Conservation (phyloP, 2,113 vertebrate genomes). For the Chauna torquata region DNA sequence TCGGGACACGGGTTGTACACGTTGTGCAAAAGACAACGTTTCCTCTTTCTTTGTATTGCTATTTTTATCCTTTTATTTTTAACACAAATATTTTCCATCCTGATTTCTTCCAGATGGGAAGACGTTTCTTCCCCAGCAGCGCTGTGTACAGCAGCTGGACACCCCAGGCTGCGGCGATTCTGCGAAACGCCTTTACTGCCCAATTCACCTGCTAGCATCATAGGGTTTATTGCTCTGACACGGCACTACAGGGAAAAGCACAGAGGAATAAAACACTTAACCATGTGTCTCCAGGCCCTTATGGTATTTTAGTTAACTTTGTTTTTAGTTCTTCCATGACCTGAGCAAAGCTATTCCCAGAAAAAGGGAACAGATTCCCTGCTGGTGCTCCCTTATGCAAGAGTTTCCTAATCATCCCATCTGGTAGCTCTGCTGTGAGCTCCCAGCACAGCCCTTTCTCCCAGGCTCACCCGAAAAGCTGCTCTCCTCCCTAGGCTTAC, state of each 20-base stretch:
- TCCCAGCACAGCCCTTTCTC: neutral
- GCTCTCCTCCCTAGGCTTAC: neutral
- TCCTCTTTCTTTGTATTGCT: conserved; percentile 39
- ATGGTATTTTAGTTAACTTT: neutral
- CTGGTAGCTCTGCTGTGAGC: conserved; percentile 16
- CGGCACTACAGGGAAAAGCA: neutral
- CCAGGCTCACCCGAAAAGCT: neutral
- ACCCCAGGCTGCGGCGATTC: neutral
- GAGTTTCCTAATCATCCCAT: conserved; percentile 2
- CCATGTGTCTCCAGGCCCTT: neutral
- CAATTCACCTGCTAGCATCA: neutral
- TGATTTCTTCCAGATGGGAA: conserved; percentile 70
- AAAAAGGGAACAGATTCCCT: conserved; percentile 35
- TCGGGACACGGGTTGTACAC: neutral
- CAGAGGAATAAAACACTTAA: neutral
- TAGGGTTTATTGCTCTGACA: neutral
- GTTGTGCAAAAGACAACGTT: neutral
- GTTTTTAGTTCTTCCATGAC: neutral
- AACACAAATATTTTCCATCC: conserved; percentile 30
- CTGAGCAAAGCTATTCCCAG: conserved; percentile 38
- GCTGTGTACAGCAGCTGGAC: neutral
- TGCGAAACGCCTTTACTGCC: neutral
- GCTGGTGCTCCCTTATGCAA: conserved; percentile 46
- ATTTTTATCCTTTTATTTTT: conserved; percentile 64
- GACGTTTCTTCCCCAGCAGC: conserved; percentile 14